Conservation (phyloP, 2,797 vertebrate species). For the Melanotaenia boesemani region DNA sequence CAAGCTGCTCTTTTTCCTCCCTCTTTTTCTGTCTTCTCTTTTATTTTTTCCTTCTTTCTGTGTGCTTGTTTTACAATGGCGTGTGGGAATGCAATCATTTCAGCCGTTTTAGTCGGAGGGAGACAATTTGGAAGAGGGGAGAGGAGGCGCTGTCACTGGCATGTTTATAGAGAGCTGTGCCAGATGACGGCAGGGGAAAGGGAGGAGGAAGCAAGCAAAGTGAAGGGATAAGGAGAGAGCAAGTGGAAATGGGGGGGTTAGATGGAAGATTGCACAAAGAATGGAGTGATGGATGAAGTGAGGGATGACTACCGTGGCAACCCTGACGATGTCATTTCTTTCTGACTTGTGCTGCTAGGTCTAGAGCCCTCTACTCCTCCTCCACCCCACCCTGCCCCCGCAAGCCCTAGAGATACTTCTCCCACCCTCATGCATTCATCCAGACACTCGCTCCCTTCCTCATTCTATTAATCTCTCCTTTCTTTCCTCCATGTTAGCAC, state of each 20-base stretch:
- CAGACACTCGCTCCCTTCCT: constrained; percentile 35
- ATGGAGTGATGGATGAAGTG: constrained; percentile 55
- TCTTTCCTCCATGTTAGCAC: constrained; percentile 43
- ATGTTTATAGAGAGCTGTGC: constrained; percentile 68
- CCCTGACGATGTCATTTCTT: constrained; percentile 63
- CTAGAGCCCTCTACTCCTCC: constrained; percentile 14
- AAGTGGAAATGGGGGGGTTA: constrained; percentile 2
- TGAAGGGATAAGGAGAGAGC: constrained; percentile 33
- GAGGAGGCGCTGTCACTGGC: constrained; percentile 52
- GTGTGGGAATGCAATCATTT: constrained; percentile 71
- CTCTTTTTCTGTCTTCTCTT: not conserved
- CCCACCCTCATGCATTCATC: constrained; percentile 24
- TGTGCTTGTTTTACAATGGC: constrained; percentile 63
- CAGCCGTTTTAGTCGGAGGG: constrained; percentile 55
- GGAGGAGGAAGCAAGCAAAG: constrained; percentile 19
- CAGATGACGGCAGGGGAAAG: constrained; percentile 27
- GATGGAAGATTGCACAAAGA: constrained; percentile 26
- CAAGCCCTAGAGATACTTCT: constrained; percentile 24
- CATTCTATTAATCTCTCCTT: constrained; percentile 66
- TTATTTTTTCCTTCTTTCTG: constrained; percentile 10
- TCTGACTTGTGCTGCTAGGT: constrained; percentile 43
- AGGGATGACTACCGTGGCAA: constrained; percentile 52
- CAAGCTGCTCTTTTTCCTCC: not conserved
- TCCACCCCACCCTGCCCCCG: not conserved
- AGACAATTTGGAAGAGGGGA: constrained; percentile 60